Conservation (phyloP, 2,888 invertebrate genomes). For the Lasiommata megera region DNA sequence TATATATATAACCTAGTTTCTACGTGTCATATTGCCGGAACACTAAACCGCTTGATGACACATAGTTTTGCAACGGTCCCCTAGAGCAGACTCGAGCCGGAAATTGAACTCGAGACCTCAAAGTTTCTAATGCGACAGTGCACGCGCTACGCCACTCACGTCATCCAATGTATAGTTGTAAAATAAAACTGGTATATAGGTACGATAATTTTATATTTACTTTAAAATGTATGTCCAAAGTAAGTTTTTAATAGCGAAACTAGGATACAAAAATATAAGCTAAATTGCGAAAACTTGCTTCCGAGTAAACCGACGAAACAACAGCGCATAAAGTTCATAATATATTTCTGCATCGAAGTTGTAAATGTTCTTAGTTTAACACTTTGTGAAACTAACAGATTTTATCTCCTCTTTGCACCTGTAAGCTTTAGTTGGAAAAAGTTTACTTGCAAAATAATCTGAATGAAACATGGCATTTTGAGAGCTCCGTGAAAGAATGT, state of each 20-base stretch:
- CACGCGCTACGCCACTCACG: too few relatives aligned
- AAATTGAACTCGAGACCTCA: too few relatives aligned
- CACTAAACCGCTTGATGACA: too few relatives aligned
- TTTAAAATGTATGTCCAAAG: constrained; percentile 1
- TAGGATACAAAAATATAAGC: constrained; percentile 1
- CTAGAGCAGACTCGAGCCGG: too few relatives aligned
- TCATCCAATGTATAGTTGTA: too few relatives aligned
- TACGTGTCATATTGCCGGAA: too few relatives aligned
- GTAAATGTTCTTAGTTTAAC: constrained; percentile 33
- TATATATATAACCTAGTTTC: too few relatives aligned
- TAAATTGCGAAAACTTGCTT: constrained; percentile 14
- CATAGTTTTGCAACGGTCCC: too few relatives aligned
- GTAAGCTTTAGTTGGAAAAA: constrained; percentile 21
- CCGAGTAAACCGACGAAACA: constrained; percentile 20
- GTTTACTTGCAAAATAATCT: constrained; percentile 24
- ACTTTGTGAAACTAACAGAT: constrained; percentile 31
- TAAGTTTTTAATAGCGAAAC: constrained; percentile 6
- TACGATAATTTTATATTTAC: neutral
- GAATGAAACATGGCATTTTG: neutral
- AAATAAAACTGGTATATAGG: too few relatives aligned
- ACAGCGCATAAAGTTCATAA: constrained; percentile 30
- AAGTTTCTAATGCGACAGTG: too few relatives aligned
- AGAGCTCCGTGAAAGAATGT: neutral
- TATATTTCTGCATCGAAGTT: constrained; percentile 35
- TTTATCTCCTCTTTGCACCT: constrained; percentile 28